Base-by-base conservation (phyloP, 2,797 vertebrate genomes). In the Simalia tracyae region DNA sequence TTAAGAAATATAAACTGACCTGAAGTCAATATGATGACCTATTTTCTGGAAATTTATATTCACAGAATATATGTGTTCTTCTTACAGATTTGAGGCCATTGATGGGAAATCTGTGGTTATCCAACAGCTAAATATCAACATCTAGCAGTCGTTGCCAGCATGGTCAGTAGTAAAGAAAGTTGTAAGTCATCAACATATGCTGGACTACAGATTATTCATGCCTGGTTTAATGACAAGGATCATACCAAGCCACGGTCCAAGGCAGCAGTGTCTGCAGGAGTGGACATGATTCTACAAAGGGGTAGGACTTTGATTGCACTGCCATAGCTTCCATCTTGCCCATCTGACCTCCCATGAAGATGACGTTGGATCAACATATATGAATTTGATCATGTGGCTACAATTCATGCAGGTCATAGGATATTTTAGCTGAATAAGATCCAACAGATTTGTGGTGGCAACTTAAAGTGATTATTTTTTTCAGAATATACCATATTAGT, bases 321-420 rank as follows among this genome's bases (percentile, higher is more conserved):
- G 50, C 50, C 50, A 54, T 8, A 9, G 50, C 7, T 54, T 8
- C 50, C 50, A 7, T 54, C 50, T 9, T 54, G 50, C 8, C 50
- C 50, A 54, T 54, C 50, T 54, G 50, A 54, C 50, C 50, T 54
- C 50, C 50, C 50, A 7, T 54, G 50, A 54, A 54, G 50, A 54
- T 54, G 7, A 54, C 6, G 50, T 8, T 54, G 50, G 50, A 54
- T 81, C 86, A 88, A 91, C 22, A 42, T 88, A 84, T 91, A 88
- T 91, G 88, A 91, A 91, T 91, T 46, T 84, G 86, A 88, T 81
- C 63, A 88, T n/a, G 26, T 92, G 91, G 91, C 72, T 9, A 84
- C 19, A 88, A 63, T 68, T 84, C 88, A 60, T 84, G 87, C 59
- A 88, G 68, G 12, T 91, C 59, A 36, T 84, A 88, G 26, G 63